Base-by-base conservation (phyloP, 2,888 invertebrate genomes). In the Saturnia pavonia region DNA sequence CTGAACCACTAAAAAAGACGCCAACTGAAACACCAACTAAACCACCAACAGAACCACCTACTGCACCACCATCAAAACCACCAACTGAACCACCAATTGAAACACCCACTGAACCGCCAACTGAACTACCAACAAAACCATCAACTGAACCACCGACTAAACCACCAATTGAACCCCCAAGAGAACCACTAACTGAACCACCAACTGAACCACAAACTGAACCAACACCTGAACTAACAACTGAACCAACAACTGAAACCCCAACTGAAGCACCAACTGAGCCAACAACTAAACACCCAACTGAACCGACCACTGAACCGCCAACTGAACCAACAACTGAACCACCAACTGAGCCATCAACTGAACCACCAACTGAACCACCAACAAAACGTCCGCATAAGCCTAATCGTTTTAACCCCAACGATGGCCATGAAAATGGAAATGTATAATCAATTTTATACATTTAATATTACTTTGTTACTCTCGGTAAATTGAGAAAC, bases 351-450 rank as follows among this genome's bases (percentile, higher is more conserved):
- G 22, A 67, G 45, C 40, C 67, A 45, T 0, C 67, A 67, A 42
- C 43, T 19, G 43, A 42, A 45, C 16, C 43, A n/a, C 4, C 67
- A n/a, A 67, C 67, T 22, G 34, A 45, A 25, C 16, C 67, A 12
- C 14, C 42, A 11, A 40, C 60, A 60, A 19, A 43, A 19, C 67
- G 54, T 60, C n/a, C 8, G 11, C 48, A 45, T 11, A 68, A 60
- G 40, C 70, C 70, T 45, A 70, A 70, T 34, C 43, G 70, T 16
- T 63, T 22, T 45, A 54, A n/a, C 22, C 67, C 70, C 14, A n/a
- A 27, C 1, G 70, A 70, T 45, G 67, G 43, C 25, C 70, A 70
- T n/a, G 70, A 70, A 60, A 67, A 70, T 22, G 69, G 16, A 34
- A 69, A 69, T 63, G 48, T 69, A 65, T 69, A 40, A 34, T 19